Base-by-base conservation (phyloP, 2,113 vertebrate species). In the Pithys albifrons region DNA sequence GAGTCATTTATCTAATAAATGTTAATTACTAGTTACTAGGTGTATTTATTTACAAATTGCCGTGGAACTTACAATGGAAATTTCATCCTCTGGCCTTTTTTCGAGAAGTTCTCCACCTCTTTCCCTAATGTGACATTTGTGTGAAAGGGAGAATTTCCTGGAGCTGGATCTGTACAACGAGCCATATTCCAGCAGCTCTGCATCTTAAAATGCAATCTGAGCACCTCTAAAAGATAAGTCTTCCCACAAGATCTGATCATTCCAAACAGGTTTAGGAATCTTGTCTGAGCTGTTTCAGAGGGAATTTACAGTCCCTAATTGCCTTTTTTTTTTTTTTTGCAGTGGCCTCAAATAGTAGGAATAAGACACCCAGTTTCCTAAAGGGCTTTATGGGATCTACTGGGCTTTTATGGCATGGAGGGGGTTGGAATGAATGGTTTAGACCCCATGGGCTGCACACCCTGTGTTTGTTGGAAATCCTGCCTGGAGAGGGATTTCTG, bases 1-100 rank as follows among this genome's bases (percentile, higher is more conserved):
- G 83, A 98, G 95, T 97, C 91, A 97, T 97, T 97, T 97, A 96
- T 97, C 96, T 97, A 97, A 97, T 97, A 97, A 97, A 97, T 96
- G 95, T 97, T 97, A 98, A 97, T 98, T 97, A 97, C 96, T 95
- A 67, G 92, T 97, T 97, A 93, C 96, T 97, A 95, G 96, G 96
- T 97, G 41, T 97, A 95, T 92, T 97, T 97, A 96, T 97, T 97
- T 96, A 96, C 95, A 95, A 96, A 97, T 95, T 96, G 84, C 91
- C 70, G 10, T 72, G 69, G 79, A 97, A 90, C 45, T 59, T 93
- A 94, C 92, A 94, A 95, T 61, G 73, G 83, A 84, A 88, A 96
- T 75, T 85, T 88, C 83, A 91, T 97, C 83, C 94, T 92, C 71
- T 55, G 73, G 73, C 48, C 46, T 61, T 41, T 84, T 64, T 37